These are phyloP conservation scores for Anguilla megastoma DNA, from an alignment of 2,797 vertebrate species.

Conservation along the genomic window DNA sequence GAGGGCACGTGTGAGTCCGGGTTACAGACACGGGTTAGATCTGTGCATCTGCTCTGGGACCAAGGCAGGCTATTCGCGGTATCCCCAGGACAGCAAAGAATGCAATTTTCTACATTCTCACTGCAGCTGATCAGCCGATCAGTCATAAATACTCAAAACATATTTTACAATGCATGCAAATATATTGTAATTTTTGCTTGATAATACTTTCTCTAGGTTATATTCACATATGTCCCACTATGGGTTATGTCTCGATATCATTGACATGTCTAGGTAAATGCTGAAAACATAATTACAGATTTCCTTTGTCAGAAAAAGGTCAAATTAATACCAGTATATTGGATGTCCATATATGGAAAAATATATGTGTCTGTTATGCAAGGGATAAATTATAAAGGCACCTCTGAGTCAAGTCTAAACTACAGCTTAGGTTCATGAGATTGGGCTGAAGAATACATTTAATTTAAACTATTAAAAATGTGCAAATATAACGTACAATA, in stretches of 20 bases:
- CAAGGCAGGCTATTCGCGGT: not conserved
- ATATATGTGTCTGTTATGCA: not conserved
- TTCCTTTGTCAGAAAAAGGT: not conserved
- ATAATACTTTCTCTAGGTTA: too few species aligned
- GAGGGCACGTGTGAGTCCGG: not conserved
- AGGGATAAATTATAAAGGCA: not conserved
- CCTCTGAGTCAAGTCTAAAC: not conserved
- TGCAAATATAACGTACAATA: not conserved
- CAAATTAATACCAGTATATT: not conserved
- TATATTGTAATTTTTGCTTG: not conserved
- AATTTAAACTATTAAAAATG: not conserved
- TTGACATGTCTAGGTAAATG: not conserved
- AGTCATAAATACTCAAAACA: not conserved
- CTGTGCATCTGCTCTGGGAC: not conserved
- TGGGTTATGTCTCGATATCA: not conserved
- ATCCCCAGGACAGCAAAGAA: not conserved
- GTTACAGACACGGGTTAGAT: not conserved
- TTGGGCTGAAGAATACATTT: not conserved
- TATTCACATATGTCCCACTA: too few species aligned
- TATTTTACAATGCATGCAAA: not conserved
- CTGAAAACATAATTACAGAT: not conserved
- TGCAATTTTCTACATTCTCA: not conserved
- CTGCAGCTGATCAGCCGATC: not conserved
- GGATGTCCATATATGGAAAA: not conserved
- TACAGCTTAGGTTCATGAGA: not conserved